Conservation (phyloP, 2,888 invertebrate genomes). For the Aporophyla lueneburgensis region DNA sequence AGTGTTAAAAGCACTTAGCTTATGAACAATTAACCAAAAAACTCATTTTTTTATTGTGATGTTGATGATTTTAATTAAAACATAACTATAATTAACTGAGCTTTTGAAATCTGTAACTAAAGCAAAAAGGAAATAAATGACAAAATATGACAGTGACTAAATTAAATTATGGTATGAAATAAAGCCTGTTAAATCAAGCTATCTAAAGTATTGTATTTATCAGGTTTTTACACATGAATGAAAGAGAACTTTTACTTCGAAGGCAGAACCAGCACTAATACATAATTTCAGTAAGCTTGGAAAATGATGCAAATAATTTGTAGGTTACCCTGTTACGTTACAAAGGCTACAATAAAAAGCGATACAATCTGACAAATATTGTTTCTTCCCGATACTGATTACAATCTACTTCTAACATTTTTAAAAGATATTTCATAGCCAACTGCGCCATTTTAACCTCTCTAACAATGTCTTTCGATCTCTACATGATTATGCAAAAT, state of each 20-base stretch:
- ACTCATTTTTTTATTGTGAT: background rate
- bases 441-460: constrained; percentile 14
- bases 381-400: background rate
- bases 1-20: constrained; percentile 15
- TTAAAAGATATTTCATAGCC: background rate
- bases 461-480: background rate
- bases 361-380: too few relatives aligned
- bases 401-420: background rate
- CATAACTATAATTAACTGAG: background rate
- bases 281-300: background rate
- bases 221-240: background rate
- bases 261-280: background rate
- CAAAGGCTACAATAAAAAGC: too few relatives aligned
- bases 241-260: background rate
- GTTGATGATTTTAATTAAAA: background rate
- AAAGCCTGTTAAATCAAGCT: background rate
- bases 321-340: too few relatives aligned
- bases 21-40: constrained; percentile 2
- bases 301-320: background rate
- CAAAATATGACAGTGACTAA: background rate
- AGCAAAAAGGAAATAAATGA: background rate
- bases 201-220: background rate
- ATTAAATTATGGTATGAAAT: background rate
- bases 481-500: background rate
- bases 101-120: constrained; percentile 1